Base-by-base conservation (phyloP, 2,113 vertebrate genomes). In the Cephalopterus ornatus region DNA sequence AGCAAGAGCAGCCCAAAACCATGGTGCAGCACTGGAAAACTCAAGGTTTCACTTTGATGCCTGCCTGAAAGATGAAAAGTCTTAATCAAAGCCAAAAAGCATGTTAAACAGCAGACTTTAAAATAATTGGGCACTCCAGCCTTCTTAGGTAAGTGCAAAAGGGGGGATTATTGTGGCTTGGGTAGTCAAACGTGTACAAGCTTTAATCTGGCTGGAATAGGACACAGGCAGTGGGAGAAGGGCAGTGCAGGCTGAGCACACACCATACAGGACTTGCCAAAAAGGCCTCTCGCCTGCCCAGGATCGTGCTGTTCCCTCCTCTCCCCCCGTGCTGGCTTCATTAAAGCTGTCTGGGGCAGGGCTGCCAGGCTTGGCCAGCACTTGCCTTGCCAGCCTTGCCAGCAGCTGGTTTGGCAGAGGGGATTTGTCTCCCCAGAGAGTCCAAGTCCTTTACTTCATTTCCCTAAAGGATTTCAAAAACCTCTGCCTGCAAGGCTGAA, bases 11-110 rank as follows among this genome's bases (percentile, higher is more conserved):
- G 27, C 71, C 78, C 46, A 42, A 66, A 14, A 74, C 67, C 73
- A 14, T 0, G 42, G 41, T 37, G 77, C 80, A 65, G 85, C 4
- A 1, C 58, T 80, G 92, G 55, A 84, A 47, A 92, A 53, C 80
- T 85, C 90, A 35, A 46, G 59, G 32, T 76, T 91, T 79, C 53
- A 5, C 96, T 96, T 95, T 94, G 92, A 90, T 90, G 88, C 85
- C 94, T 85, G 90, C 71, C 53, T 65, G 82, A 55, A 79, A 90
- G 85, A 93, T 66, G 87, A 85, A 88, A 95, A 95, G 67, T 91
- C 78, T 88, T 94, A 92, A 95, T 96, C 89, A 93, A 94, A 96
- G 87, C 87, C 28, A 35, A 83, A 83, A 55, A 65, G 74, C 88
- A 23, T 8, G 30, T 80, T 80, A 35, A 80, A 46, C 30, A 85